Conservation (phyloP, 2,888 invertebrate species). For the Apotomis betuletana region DNA sequence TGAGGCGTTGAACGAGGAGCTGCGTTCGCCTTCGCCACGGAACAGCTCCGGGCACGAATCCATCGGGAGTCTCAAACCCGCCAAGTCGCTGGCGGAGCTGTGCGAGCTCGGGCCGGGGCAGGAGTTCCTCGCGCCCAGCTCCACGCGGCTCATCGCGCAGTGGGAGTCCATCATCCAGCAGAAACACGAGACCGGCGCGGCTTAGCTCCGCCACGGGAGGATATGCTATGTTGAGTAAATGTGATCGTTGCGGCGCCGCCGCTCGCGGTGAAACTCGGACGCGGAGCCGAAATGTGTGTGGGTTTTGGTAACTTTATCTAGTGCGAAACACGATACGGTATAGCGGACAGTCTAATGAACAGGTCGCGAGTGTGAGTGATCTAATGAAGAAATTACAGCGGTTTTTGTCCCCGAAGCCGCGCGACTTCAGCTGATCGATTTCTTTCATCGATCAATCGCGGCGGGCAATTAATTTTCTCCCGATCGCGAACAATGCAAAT, state of each 20-base stretch:
- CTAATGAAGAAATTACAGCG: conserved; percentile 26
- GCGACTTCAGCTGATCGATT: conserved; percentile 54
- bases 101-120: conserved; percentile 87
- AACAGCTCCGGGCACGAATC: conserved; percentile 77
- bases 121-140: conserved; percentile 86
- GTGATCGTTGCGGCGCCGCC: conserved; percentile 53
- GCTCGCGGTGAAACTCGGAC: conserved; percentile 45
- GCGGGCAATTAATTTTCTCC: conserved; percentile 77
- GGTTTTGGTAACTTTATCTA: conserved; percentile 46
- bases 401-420: conserved; percentile 26
- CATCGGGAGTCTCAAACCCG: conserved; percentile 84
- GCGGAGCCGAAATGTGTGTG: conserved; percentile 45
- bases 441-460: conserved; percentile 64
- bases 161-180: conserved; percentile 91
- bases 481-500: conserved; percentile 77
- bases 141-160: conserved; percentile 88
- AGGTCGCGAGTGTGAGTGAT: conserved; percentile 44
- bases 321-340: conserved; percentile 49
- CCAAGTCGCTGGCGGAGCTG: conserved; percentile 87
- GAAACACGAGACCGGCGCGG: conserved; percentile 82
- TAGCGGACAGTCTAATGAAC: conserved; percentile 44
- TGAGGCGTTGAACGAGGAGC: conserved; percentile 80
- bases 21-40: conserved; percentile 76
- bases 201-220: conserved; percentile 57
- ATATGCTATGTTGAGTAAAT: conserved; percentile 56